Evolutionary conservation across 2,888 invertebrate species (phyloP).

Genomic region (Tenthredo notha): DNA sequence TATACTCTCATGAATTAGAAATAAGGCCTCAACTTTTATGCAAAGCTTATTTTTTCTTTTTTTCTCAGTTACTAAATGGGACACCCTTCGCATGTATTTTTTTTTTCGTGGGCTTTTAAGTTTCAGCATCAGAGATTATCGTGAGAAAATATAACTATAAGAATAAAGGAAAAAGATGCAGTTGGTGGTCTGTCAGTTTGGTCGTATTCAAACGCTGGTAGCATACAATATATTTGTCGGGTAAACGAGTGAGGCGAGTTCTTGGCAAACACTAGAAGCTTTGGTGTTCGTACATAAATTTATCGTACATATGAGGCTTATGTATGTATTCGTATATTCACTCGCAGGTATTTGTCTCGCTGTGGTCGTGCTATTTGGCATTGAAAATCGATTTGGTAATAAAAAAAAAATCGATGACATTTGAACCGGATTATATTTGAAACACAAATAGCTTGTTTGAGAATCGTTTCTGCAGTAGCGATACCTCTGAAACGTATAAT

Average conservation of each 20-base stretch:
- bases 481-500: neutral
- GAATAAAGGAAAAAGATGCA: neutral
- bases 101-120: neutral
- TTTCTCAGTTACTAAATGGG: neutral
- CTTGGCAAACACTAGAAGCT: neutral
- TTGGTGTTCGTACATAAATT: neutral
- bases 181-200: neutral
- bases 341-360: neutral
- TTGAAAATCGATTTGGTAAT: neutral
- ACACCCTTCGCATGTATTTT: neutral
- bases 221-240: neutral
- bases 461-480: neutral
- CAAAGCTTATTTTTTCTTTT: neutral
- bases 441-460: neutral
- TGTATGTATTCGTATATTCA: neutral
- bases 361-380: neutral
- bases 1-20: neutral
- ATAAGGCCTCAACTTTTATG: neutral
- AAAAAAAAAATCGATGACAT: conserved; percentile 5
- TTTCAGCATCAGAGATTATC: neutral
- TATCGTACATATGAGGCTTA: neutral
- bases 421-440: neutral
- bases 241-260: conserved; percentile 1
- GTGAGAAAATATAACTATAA: neutral
- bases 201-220: neutral